Evolutionary conservation across 2,797 vertebrate species (phyloP).

Genomic region (Enteromius paludinosus): DNA sequence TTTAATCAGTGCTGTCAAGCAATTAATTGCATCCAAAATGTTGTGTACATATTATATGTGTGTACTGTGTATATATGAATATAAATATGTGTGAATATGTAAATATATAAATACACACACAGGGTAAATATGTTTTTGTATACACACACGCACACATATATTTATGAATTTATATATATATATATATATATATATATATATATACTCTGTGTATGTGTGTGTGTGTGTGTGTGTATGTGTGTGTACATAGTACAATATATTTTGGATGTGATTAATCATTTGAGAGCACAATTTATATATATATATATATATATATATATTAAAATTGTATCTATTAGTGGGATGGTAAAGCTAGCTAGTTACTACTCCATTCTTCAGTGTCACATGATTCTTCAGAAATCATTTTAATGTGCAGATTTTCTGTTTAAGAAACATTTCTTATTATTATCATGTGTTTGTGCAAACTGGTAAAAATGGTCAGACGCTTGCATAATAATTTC

Average conservation of each 20-base stretch:
- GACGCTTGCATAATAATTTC: not conserved
- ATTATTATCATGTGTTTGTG: not conserved
- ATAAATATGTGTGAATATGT: no score
- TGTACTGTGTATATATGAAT: no score
- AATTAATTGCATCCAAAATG: no score
- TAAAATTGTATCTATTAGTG: not conserved
- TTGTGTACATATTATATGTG: no score
- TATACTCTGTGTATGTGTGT: no score
- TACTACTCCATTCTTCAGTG: not conserved
- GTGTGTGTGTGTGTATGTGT: no score
- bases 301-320: not conserved
- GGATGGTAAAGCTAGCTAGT: not conserved
- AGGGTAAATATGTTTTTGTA: no score
- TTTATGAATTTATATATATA: no score
- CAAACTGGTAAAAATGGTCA: not conserved
- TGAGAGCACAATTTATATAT: not conserved
- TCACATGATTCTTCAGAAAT: not conserved
- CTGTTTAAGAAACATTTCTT: not conserved
- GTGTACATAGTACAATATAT: not conserved
- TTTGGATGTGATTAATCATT: not conserved
- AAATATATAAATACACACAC: no score
- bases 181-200: no score
- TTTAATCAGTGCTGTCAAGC: not conserved
- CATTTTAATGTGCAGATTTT: not conserved
- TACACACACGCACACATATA: no score